phyloP scores from a whole-genome alignment of 2,888 invertebrate genomes.

The Trachelus iudaicus region DNA sequence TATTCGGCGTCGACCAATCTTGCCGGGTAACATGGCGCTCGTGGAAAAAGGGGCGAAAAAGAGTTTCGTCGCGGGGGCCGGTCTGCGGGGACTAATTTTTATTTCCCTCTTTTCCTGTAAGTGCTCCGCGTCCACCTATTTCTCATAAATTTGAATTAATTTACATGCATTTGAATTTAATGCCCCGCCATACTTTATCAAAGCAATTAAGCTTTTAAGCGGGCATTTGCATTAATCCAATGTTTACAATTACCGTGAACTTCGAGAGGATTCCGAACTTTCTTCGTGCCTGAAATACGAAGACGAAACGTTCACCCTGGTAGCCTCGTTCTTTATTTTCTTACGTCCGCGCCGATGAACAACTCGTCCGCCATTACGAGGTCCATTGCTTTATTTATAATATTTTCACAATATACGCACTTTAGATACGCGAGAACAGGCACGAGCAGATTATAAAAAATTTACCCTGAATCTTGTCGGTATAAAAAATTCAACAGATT shows the following conservation, averaged over 20 bases:
- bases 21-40: slow-evolving; percentile 7
- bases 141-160: slow-evolving; percentile 67
- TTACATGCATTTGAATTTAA: slow-evolving; percentile 67
- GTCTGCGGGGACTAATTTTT: slow-evolving; percentile 65
- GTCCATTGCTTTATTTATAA: background rate
- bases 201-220: slow-evolving; percentile 67
- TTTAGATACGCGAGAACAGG: background rate
- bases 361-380: background rate
- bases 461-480: background rate
- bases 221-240: slow-evolving; percentile 67
- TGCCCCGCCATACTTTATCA: slow-evolving; percentile 65
- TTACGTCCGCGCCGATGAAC: background rate
- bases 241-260: slow-evolving; percentile 63
- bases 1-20: slow-evolving; percentile 33
- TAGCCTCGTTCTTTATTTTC: background rate
- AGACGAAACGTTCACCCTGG: background rate
- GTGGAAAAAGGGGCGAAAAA: slow-evolving; percentile 32
- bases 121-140: slow-evolving; percentile 65
- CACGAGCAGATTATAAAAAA: background rate
- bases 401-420: background rate
- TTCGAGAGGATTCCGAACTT: slow-evolving; percentile 12
- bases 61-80: slow-evolving; percentile 57
- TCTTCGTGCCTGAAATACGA: slow-evolving; percentile 8
- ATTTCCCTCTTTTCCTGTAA: slow-evolving; percentile 63
- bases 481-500: background rate